Conservation (phyloP, 2,797 vertebrate species). For the Danio choprae region DNA sequence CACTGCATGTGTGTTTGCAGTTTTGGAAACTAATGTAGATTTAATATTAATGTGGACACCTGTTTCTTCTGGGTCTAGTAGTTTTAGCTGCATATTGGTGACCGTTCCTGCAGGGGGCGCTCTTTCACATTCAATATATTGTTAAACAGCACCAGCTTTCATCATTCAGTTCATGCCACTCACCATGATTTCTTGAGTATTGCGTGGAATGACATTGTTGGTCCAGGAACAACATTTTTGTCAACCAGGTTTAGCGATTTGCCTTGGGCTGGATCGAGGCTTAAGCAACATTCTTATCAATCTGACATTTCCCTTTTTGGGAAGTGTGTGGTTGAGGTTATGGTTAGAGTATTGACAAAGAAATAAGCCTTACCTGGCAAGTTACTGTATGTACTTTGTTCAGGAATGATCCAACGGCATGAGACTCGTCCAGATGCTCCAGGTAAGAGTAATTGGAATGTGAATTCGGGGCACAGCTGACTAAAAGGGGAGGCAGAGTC, state of each 20-base stretch:
- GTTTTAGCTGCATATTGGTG: background rate
- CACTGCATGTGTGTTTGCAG: too few species aligned
- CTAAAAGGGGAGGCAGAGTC: background rate
- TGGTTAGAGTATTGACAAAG: background rate
- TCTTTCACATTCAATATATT: slow-evolving; percentile 16
- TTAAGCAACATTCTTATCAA: background rate
- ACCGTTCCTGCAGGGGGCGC: slow-evolving; percentile 46
- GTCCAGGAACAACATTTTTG: background rate
- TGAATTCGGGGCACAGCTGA: slow-evolving; percentile 18
- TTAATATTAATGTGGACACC: background rate
- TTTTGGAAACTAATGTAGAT: background rate
- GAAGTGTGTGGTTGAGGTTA: slow-evolving; percentile 8
- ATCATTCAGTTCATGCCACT: background rate
- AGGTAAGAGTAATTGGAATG: slow-evolving; percentile 40
- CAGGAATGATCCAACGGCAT: background rate
- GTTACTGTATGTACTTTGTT: background rate
- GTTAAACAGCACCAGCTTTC: background rate
- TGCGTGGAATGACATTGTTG: background rate
- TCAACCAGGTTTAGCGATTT: background rate
- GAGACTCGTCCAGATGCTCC: slow-evolving; percentile 4
- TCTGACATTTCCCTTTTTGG: background rate
- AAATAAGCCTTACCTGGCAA: background rate
- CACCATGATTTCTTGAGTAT: background rate
- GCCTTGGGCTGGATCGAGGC: background rate
- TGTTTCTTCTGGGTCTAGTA: background rate